phyloP scores from a whole-genome alignment of 2,888 invertebrate genomes.

The Trachelus troglodyta region DNA sequence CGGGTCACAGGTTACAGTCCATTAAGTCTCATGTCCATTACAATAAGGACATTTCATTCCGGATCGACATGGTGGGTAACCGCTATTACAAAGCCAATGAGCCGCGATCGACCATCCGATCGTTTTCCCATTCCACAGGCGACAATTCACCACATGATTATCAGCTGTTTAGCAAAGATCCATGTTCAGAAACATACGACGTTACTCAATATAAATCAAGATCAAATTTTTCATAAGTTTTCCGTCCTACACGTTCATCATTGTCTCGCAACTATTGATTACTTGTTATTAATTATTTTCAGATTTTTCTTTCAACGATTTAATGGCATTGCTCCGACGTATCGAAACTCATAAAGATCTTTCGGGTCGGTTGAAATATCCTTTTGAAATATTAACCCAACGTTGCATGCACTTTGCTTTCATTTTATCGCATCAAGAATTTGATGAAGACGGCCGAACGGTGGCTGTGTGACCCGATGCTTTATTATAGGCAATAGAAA shows the following conservation, averaged over 20 bases:
- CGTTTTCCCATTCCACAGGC: conserved; percentile 53
- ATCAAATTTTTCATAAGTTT: background rate
- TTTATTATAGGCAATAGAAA: background rate
- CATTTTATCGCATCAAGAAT: conserved; percentile 41
- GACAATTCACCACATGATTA: conserved; percentile 17
- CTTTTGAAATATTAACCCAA: conserved; percentile 23
- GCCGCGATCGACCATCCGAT: conserved; percentile 52
- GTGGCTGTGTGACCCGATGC: background rate
- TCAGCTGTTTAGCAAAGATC: background rate
- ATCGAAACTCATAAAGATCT: background rate
- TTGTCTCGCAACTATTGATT: background rate
- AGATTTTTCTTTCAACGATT: background rate
- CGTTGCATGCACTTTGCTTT: conserved; percentile 36
- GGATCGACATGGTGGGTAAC: conserved; percentile 57
- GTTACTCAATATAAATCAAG: conserved; percentile 18
- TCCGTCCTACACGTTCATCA: background rate
- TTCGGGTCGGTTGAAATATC: conserved; percentile 29
- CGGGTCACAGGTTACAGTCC: conserved; percentile 53
- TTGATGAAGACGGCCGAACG: conserved; percentile 27
- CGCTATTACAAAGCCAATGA: conserved; percentile 65
- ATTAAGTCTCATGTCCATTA: conserved; percentile 56
- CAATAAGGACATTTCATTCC: conserved; percentile 56
- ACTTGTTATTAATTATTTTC: background rate
- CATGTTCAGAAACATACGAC: background rate
- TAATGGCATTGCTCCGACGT: background rate